Conservation (phyloP, 2,888 invertebrate species). For the Ectobius pallidus region DNA sequence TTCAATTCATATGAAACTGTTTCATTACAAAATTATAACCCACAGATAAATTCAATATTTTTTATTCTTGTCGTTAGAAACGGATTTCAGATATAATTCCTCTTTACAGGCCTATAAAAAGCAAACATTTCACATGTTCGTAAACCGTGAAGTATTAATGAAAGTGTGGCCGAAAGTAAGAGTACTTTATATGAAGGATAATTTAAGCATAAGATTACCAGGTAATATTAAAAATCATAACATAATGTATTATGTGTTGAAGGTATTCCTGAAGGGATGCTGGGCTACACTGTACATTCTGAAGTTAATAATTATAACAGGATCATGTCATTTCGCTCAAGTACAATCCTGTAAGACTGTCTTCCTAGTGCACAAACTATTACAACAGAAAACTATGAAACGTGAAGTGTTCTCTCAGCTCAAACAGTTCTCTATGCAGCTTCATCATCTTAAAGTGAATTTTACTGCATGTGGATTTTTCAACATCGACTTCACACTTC, state of each 20-base stretch:
- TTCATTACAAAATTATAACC: too few species aligned
- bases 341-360: not conserved
- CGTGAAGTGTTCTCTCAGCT: not conserved
- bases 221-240: too few species aligned
- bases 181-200: too few species aligned
- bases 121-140: too few species aligned
- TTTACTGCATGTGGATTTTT: not conserved
- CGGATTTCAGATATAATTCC: too few species aligned
- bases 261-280: not conserved
- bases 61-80: too few species aligned
- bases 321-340: not conserved
- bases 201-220: too few species aligned
- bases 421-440: not conserved
- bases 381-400: not conserved
- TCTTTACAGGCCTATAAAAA: too few species aligned
- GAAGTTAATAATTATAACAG: not conserved
- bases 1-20: too few species aligned
- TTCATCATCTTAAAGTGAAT: not conserved
- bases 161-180: too few species aligned
- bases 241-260: not conserved
- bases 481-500: slow-evolving; percentile 1
- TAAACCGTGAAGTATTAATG: too few species aligned
- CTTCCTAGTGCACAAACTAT: not conserved
- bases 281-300: not conserved
- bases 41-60: too few species aligned